Conservation (phyloP, 2,797 vertebrate species). For the Artibeus jamaicensis region DNA sequence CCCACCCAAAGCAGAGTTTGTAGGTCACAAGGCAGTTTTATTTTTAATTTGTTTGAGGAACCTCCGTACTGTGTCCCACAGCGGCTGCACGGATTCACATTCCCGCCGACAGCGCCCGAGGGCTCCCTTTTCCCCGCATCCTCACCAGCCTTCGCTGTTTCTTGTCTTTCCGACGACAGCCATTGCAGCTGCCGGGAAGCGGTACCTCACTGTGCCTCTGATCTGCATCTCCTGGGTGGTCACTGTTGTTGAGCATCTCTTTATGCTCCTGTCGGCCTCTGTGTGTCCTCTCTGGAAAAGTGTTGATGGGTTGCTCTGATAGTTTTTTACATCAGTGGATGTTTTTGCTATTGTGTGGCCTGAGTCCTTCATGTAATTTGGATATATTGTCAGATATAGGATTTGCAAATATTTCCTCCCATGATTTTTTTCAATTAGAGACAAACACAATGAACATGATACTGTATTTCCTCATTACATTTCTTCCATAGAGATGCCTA, state of each 20-base stretch:
- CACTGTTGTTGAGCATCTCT: not conserved
- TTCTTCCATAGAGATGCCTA: not conserved
- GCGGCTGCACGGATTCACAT: rapidly evolving
- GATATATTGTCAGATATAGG: not conserved
- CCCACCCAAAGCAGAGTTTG: not conserved
- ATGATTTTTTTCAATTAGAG: not conserved
- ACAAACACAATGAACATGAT: not conserved
- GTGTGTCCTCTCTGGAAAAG: not conserved
- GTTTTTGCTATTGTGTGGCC: not conserved
- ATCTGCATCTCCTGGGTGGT: too few relatives aligned
- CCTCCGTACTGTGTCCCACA: not conserved
- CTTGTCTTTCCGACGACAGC: not conserved
- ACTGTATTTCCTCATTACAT: not conserved
- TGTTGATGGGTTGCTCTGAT: too few relatives aligned
- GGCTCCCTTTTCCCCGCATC: not conserved
- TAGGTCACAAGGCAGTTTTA: not conserved
- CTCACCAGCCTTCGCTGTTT: not conserved
- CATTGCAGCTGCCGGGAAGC: too few relatives aligned
- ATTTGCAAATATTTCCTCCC: not conserved
- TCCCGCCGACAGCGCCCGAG: too few relatives aligned
- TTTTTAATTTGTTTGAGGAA: not conserved
- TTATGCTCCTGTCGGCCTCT: not conserved
- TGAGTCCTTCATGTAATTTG: not conserved
- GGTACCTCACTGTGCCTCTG: not conserved
- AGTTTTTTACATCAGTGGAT: not conserved